Base-by-base conservation (phyloP, 2,888 invertebrate genomes). In the Chromoteleia sp. region DNA sequence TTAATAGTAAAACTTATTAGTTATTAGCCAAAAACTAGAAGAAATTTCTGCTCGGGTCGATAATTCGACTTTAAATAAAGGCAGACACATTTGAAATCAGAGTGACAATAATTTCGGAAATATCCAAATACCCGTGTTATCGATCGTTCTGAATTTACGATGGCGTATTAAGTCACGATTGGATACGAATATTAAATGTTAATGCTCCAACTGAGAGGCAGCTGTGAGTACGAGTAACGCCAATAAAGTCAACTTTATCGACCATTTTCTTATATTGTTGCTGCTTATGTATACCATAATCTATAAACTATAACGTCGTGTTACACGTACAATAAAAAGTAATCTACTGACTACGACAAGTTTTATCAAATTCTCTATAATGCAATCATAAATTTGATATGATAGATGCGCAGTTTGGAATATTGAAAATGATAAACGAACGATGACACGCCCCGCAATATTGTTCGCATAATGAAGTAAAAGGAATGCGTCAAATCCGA, bases 131-230 rank as follows among this genome's bases (percentile, higher is more conserved):
- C 5, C 33, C 59, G 19, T 50, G 43, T 59, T 73, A 73, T 73
- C 52, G 71, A 73, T 73, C 71, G 59, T 41, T 12, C 41, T 12
- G 50, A 73, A 73, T 61, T 73, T 61, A 73, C 61, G 41, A 36
- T 29, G 29, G 61, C 19, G 21, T 61, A 73, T 61, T 52, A 52
- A 73, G 71, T 61, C 71, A 52, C 52, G 61, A 73, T 63, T 56
- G 63, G 52, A 54, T 63, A 29, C 63, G 73, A 73, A 73, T 73
- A 73, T 73, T 63, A 73, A 63, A 63, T 54, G 54, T 73, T 73
- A 73, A 73, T 61, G 48, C 41, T 61, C 30, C 43, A 54, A 61
- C 39, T 41, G 71, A 25, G 41, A 52, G 59, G 71, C 71, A 61
- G 71, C 59, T 71, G 50, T 43, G 43, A 39, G 50, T 58, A 15